phyloP scores from a whole-genome alignment of 2,888 invertebrate species.

The Euplagia quadripunctaria region DNA sequence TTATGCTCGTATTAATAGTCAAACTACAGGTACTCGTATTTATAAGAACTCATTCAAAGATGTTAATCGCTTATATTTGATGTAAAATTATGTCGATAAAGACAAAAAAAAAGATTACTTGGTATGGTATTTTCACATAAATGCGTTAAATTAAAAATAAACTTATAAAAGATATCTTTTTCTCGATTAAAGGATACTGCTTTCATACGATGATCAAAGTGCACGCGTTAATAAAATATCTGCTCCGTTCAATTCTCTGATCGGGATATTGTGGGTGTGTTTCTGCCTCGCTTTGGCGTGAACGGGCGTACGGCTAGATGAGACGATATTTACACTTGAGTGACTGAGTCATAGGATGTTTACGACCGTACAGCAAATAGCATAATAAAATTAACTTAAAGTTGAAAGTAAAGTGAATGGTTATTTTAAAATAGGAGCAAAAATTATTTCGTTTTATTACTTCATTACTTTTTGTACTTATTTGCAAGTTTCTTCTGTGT shows the following conservation, averaged over 20 bases:
- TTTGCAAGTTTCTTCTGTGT: no score
- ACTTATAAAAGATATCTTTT: background rate
- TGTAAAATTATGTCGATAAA: no score
- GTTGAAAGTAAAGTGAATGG: no score
- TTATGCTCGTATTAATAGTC: background rate
- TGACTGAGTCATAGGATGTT: no score
- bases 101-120: background rate
- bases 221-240: background rate
- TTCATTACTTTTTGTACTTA: no score
- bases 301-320: no score
- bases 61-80: background rate
- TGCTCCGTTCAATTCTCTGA: background rate
- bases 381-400: no score
- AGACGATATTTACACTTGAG: no score
- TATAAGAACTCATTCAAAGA: background rate
- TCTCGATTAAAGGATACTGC: background rate
- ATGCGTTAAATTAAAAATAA: background rate
- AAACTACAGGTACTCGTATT: background rate
- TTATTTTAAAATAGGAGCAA: no score
- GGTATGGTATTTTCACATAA: background rate
- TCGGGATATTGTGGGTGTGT: background rate
- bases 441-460: no score
- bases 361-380: no score
- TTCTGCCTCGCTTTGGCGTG: no score
- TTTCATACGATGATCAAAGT: background rate